Conservation (phyloP, 1,140 invertebrate species). For the Leucophenga varia region DNA sequence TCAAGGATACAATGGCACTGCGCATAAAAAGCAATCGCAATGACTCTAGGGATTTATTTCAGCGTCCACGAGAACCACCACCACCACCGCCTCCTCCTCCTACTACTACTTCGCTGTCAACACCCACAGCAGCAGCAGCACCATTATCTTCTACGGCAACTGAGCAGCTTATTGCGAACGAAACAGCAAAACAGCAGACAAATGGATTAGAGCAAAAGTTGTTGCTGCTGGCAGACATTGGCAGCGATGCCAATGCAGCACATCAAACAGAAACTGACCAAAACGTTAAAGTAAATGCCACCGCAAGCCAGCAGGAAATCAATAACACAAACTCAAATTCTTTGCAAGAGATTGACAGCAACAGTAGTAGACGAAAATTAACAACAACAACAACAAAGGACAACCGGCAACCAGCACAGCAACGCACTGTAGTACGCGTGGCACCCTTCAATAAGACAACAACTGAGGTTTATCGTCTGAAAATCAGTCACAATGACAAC, state of each 20-base stretch:
- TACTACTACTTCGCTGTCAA: constrained; percentile 1
- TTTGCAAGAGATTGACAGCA: no score
- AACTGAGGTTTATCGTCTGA: constrained; percentile 61
- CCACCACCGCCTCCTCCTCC: constrained; percentile 53
- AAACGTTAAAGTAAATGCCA: constrained; percentile 20
- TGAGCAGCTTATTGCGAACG: no score
- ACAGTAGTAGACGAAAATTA: no score
- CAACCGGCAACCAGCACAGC: constrained; percentile 1
- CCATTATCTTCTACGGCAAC: no score
- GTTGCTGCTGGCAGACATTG: no score
- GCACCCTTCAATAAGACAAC: constrained; percentile 51
- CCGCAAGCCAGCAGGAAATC: no score
- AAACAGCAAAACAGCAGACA: constrained; percentile 12
- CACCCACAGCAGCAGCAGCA: constrained; percentile 1
- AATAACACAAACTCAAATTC: no score
- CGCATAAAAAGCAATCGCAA: constrained; percentile 64
- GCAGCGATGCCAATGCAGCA: constrained; percentile 3
- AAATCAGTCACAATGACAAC: constrained; percentile 59
- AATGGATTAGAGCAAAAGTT: constrained; percentile 32
- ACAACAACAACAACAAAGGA: constrained; percentile 11
- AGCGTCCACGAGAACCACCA: constrained; percentile 50
- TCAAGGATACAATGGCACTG: constrained; percentile 77
- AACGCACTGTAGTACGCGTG: constrained; percentile 46
- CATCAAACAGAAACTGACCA: constrained; percentile 23
- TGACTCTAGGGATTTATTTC: constrained; percentile 64